Conservation (phyloP, 2,797 vertebrate species). For the Coilia nasus region DNA sequence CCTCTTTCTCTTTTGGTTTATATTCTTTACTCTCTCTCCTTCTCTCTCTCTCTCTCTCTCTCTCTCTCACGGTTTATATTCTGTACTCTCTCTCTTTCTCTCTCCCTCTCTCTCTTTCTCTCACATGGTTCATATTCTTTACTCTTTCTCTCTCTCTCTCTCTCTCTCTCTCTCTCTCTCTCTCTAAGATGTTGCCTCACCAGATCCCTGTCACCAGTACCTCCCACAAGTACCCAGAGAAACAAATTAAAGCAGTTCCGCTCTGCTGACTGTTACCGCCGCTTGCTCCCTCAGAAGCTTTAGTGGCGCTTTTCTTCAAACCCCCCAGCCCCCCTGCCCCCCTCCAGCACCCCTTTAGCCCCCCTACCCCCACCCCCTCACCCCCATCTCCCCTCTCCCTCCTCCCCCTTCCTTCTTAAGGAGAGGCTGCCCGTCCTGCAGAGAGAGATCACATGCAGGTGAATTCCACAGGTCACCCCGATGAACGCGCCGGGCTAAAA, state of each 20-base stretch:
- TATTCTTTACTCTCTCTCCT: neutral
- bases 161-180: neutral
- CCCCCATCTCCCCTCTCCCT: slow-evolving; percentile 23
- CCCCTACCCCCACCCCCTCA: neutral
- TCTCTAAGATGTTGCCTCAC: slow-evolving; percentile 34
- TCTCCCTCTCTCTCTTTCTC: neutral
- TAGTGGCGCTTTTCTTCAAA: no score
- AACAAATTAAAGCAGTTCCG: slow-evolving; percentile 58
- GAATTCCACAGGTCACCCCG: slow-evolving; percentile 47
- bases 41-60: neutral
- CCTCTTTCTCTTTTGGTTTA: neutral
- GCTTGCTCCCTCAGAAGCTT: slow-evolving; percentile 18
- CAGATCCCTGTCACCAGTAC: slow-evolving; percentile 48
- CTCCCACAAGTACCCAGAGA: slow-evolving; percentile 43
- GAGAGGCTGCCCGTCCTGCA: slow-evolving; percentile 46
- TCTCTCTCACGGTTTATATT: neutral
- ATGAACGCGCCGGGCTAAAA: neutral
- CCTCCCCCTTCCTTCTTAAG: slow-evolving; percentile 46
- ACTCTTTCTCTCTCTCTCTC: neutral
- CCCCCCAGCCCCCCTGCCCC: no score
- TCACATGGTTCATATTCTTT: neutral
- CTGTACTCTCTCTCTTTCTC: neutral
- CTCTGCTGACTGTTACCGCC: slow-evolving; percentile 54
- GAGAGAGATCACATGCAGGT: slow-evolving; percentile 39
- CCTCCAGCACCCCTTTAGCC: slow-evolving; percentile 38